These are phyloP conservation scores for Cantharis nigra DNA, from an alignment of 2,888 invertebrate species.

Conservation along the genomic window DNA sequence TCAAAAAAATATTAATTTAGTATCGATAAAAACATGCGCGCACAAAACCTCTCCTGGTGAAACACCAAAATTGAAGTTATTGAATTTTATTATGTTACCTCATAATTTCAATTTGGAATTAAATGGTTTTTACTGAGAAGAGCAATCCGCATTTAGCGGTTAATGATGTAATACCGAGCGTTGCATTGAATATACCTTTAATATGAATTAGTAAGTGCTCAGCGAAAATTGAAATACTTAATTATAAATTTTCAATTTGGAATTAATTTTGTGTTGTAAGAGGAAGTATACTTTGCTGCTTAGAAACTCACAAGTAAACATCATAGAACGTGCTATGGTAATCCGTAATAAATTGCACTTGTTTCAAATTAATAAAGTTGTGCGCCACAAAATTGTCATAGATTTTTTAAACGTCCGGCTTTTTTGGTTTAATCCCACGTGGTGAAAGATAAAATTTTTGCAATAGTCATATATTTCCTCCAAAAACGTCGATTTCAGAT, in stretches of 20 bases:
- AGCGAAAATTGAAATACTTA: neutral
- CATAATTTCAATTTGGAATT: neutral
- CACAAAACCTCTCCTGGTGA: neutral
- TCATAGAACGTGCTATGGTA: neutral
- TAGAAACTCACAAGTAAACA: neutral
- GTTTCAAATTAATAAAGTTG: neutral
- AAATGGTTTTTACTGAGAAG: neutral
- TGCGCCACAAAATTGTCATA: neutral
- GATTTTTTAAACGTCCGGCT: neutral
- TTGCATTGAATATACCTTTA: neutral
- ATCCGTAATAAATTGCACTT: neutral
- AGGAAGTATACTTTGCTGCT: neutral
- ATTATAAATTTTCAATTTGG: neutral
- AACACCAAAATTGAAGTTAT: neutral
- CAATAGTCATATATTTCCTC: neutral
- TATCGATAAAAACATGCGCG: neutral
- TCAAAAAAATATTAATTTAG: neutral
- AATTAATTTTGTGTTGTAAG: neutral
- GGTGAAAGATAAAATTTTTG: neutral
- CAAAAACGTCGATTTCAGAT: conserved; percentile 6
- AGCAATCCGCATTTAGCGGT: neutral
- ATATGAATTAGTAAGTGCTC: neutral
- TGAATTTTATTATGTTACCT: neutral
- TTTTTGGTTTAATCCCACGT: neutral
- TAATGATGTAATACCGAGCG: neutral